These are phyloP conservation scores for Tonatia bakeri DNA, from an alignment of 2,113 vertebrate genomes.

Conservation along the genomic window DNA sequence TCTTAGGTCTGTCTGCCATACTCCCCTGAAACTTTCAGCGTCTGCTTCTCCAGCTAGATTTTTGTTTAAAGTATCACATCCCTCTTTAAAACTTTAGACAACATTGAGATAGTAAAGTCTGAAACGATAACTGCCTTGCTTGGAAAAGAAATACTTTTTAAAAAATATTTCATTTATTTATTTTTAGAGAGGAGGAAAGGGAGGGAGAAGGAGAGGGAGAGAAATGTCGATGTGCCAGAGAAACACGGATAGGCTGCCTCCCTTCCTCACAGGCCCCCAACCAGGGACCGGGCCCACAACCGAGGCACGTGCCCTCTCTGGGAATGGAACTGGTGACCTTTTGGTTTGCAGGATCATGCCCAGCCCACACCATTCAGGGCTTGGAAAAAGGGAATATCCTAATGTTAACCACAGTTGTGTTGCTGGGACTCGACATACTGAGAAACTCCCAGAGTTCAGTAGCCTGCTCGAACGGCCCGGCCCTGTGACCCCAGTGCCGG, in stretches of 20 bases:
- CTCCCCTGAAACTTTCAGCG: background rate
- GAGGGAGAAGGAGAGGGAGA: too few species aligned
- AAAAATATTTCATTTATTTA: too few species aligned
- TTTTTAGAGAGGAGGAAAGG: too few species aligned
- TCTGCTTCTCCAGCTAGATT: background rate
- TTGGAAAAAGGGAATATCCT: background rate
- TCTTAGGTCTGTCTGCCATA: background rate
- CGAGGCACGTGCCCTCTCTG: too few species aligned
- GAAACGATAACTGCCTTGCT: background rate
- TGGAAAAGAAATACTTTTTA: background rate
- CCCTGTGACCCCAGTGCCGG: background rate
- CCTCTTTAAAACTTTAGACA: background rate
- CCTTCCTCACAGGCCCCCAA: too few species aligned
- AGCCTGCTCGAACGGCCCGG: background rate
- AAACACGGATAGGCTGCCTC: too few species aligned
- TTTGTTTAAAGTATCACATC: background rate
- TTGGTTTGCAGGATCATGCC: too few species aligned
- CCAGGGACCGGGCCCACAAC: too few species aligned
- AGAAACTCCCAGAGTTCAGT: background rate
- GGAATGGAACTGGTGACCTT: too few species aligned
- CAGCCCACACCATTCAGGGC: too few species aligned
- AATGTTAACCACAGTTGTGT: background rate
- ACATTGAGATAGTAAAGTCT: background rate
- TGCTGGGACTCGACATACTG: background rate
- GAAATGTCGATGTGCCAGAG: too few species aligned